A percentile compares a stretch with the other conserved stretches of the same genome.
phyloP scores from a whole-genome alignment of 1,140 invertebrate species.

The Idris sp. region DNA sequence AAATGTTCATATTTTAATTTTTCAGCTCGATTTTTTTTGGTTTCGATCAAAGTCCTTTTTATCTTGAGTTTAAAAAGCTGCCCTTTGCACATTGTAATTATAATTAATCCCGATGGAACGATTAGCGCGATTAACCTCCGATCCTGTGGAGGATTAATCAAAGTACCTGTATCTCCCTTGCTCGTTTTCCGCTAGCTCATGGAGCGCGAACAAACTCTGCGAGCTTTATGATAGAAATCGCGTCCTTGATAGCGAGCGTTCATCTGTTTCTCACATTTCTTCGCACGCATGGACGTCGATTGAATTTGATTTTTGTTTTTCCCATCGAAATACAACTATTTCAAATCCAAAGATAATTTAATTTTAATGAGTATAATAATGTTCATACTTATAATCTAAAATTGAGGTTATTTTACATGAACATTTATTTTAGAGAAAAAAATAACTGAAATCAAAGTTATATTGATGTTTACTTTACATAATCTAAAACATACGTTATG shows the following conservation, averaged over 20 bases:
- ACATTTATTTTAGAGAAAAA: no score
- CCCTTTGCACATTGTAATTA: constrained; percentile 24
- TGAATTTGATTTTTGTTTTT: constrained; percentile 26
- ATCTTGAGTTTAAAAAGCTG: constrained; percentile 3
- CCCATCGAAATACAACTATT: no score
- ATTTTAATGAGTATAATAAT: no score
- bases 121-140: constrained; percentile 41
- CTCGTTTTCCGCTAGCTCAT: background rate
- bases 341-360: no score
- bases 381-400: no score
- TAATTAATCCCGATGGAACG: constrained; percentile 37
- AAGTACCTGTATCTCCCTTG: constrained; percentile 1
- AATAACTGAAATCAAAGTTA: no score
- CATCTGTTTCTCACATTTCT: constrained; percentile 45
- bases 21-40: background rate
- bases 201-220: background rate
- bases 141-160: constrained; percentile 44
- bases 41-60: background rate
- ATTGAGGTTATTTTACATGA: no score
- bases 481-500: no score
- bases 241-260: constrained; percentile 27
- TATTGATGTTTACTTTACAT: no score
- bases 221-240: constrained; percentile 21
- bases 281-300: constrained; percentile 32
- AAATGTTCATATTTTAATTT: constrained; percentile 14